Base-by-base conservation (phyloP, 2,113 vertebrate species). In the Lepidothrix coronata region DNA sequence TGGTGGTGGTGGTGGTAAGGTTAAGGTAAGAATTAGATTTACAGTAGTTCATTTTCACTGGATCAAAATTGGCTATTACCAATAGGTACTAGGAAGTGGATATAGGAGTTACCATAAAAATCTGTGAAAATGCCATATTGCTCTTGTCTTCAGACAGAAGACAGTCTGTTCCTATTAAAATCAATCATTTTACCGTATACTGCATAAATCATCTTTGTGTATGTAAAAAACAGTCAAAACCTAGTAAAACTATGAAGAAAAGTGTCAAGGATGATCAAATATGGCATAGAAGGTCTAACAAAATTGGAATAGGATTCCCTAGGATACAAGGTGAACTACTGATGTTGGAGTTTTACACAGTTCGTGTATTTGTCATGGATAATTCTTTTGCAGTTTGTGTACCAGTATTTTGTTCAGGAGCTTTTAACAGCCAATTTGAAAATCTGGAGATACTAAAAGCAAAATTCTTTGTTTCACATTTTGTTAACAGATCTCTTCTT, bases 261-360 rank as follows among this genome's bases (percentile, higher is more conserved):
- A 57, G 3, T 31, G 5, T 24, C 16, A 58, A 51, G n/a, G 12
- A 12, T 74, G 4, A 54, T 71, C 14, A 51, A 24, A 35, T 35
- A 30, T 0, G 5, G 6, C 5, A 12, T 24, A 3, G 44, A 74
- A n/a, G 2, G 2, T 57, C 3, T 59, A 35, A 68, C 6, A 62
- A 46, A 82, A 65, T 16, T 33, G 12, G 18, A 43, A 30, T 30
- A 74, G 48, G 7, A 63, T 85, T 89, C 6, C 5, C 6, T 14
- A 35, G 20, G 5, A 37, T 65, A 19, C 4, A 37, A 35, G 14
- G 30, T 63, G 12, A 65, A 16, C 18, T 68, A 21, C 13, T 72
- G 28, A 28, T 78, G 3, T 2, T 86, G 25, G 13, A 72, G 17
- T 13, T 55, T 23, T 76, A 52, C 13, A 5, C 4, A 23, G 9